These are phyloP conservation scores for Cichladusa arquata DNA, from an alignment of 2,113 vertebrate genomes.

Conservation along the genomic window DNA sequence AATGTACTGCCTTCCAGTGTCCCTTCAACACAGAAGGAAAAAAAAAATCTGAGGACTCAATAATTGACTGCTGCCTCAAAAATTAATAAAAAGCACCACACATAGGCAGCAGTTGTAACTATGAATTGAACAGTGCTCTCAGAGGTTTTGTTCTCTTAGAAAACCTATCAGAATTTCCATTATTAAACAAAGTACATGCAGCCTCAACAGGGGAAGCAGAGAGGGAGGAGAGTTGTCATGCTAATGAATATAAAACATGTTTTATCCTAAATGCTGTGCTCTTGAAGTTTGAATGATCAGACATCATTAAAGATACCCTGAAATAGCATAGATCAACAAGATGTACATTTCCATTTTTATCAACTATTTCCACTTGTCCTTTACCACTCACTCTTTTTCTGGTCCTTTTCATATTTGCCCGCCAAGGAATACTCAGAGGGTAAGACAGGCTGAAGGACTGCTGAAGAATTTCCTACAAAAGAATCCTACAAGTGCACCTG, in stretches of 20 bases:
- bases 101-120: neutral
- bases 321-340: neutral
- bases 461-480: neutral
- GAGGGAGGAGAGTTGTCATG: neutral
- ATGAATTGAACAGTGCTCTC: slow-evolving; percentile 7
- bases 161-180: slow-evolving; percentile 11
- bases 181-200: neutral
- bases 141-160: slow-evolving; percentile 23
- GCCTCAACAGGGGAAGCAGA: neutral
- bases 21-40: neutral
- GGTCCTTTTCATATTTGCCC: neutral
- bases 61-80: slow-evolving; percentile 38
- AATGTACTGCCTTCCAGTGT: neutral
- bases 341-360: neutral
- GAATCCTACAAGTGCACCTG: neutral
- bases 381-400: neutral
- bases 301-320: neutral
- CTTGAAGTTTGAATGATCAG: neutral
- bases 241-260: neutral
- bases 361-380: neutral
- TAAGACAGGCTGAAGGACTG: neutral
- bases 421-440: neutral
- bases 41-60: neutral
- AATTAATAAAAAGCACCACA: slow-evolving; percentile 29
- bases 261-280: neutral